A percentile compares a stretch with the other conserved stretches of the same genome.
These are phyloP conservation scores for Scaptomyza parva DNA, from an alignment of 2,888 invertebrate genomes.

Conservation along the genomic window DNA sequence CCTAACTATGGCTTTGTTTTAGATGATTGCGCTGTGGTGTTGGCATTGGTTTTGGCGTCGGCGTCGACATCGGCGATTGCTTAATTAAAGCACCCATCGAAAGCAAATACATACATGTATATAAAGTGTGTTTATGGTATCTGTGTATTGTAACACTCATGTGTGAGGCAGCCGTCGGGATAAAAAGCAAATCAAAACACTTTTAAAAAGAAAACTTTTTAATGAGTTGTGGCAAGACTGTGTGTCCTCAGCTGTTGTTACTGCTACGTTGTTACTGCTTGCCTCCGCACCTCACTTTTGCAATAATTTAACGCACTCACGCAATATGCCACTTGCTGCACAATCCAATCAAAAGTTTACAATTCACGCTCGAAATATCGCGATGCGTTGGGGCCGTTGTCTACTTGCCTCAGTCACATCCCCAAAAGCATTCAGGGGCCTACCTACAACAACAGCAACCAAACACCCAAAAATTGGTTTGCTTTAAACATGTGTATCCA, in stretches of 20 bases:
- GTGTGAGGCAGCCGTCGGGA: constrained; percentile 26
- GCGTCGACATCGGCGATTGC: constrained; percentile 41
- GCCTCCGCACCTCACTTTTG: constrained; percentile 32
- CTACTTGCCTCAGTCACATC: constrained; percentile 6
- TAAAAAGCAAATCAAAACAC: constrained; percentile 63
- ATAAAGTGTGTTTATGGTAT: constrained; percentile 5
- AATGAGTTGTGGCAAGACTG: constrained; percentile 64
- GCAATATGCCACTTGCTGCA: constrained; percentile 61
- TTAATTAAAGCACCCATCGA: constrained; percentile 60
- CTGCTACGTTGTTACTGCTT: no score
- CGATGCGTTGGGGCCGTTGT: constrained; percentile 43
- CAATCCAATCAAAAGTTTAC: constrained; percentile 79
- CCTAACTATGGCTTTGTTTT: constrained; percentile 55
- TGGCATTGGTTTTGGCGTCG: neutral
- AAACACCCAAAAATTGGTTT: constrained; percentile 21
- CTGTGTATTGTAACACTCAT: constrained; percentile 8
- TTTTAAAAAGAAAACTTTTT: constrained; percentile 67
- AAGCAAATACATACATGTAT: neutral
- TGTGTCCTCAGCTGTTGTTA: neutral
- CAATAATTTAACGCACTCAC: constrained; percentile 65
- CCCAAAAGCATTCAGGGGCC: constrained; percentile 3
- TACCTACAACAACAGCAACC: neutral
- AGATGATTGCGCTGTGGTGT: constrained; percentile 10
- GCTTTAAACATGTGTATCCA: constrained; percentile 29
- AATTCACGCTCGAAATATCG: constrained; percentile 75